phyloP scores from a whole-genome alignment of 2,797 vertebrate genomes.

The Spea hammondii region DNA sequence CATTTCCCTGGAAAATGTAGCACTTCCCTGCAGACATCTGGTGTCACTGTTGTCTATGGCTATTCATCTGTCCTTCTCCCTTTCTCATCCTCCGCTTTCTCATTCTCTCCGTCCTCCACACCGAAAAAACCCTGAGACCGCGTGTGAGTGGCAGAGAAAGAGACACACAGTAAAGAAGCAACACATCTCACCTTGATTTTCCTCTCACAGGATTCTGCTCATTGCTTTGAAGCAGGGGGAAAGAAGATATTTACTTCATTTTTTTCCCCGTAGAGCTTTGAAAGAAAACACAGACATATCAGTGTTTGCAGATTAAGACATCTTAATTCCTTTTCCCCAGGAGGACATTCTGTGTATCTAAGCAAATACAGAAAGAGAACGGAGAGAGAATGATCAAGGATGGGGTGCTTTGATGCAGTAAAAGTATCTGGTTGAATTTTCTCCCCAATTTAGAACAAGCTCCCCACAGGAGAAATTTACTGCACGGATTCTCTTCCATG shows the following conservation, averaged over 20 bases:
- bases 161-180: constrained; percentile 43
- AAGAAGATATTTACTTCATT: constrained; percentile 21
- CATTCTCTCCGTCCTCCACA: constrained; percentile 49
- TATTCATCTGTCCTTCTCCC: constrained; percentile 50
- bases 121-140: constrained; percentile 38
- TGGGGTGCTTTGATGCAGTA: constrained; percentile 31
- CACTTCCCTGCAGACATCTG: constrained; percentile 53
- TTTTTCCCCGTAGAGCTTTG: constrained; percentile 16
- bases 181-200: constrained; percentile 34
- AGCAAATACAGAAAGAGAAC: constrained; percentile 13
- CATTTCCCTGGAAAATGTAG: constrained; percentile 43
- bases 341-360: constrained; percentile 38
- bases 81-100: constrained; percentile 49
- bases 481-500: constrained; percentile 68
- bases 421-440: constrained; percentile 39
- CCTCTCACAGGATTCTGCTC: constrained; percentile 19
- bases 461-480: constrained; percentile 26
- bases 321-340: constrained; percentile 37
- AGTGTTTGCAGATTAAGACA: constrained; percentile 40
- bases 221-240: constrained; percentile 23
- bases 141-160: constrained; percentile 42
- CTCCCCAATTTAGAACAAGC: constrained; percentile 22
- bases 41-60: constrained; percentile 53
- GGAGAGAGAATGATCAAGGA: constrained; percentile 24
- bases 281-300: constrained; percentile 26